Conservation (phyloP, 1,140 invertebrate genomes). For the Aphis craccivora region DNA sequence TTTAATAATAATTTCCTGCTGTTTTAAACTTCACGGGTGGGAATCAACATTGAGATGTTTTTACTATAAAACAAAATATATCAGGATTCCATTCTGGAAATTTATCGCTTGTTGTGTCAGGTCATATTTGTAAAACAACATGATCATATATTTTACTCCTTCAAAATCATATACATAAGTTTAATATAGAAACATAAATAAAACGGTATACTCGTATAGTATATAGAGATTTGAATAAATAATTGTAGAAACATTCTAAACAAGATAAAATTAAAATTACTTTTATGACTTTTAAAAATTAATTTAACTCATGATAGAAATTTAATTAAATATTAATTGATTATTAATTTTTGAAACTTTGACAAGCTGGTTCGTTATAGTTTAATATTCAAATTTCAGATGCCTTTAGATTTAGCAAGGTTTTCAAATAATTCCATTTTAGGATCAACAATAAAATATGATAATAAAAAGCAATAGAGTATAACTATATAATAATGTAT, state of each 20-base stretch:
- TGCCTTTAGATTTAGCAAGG: not conserved
- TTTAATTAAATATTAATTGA: not conserved
- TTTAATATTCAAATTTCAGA: not conserved
- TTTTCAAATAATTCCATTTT: not conserved
- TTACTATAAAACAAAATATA: not conserved
- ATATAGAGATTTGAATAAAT: not conserved
- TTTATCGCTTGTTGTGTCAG: not conserved
- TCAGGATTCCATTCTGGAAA: not conserved
- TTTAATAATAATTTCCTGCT: not conserved
- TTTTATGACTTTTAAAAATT: not conserved
- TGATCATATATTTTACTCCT: not conserved
- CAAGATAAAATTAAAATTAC: not conserved
- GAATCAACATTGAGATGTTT: not conserved
- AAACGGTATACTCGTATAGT: not conserved
- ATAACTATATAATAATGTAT: not conserved
- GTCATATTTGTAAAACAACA: not conserved
- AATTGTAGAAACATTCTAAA: not conserved
- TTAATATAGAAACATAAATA: not conserved
- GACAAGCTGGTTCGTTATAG: not conserved
- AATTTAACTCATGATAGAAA: not conserved
- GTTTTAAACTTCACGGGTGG: not conserved
- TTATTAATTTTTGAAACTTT: not conserved
- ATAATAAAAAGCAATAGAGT: not conserved
- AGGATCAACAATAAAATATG: not conserved
- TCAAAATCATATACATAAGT: not conserved